Base-by-base conservation (phyloP, 2,113 vertebrate genomes). In the Tamias sibiricus region DNA sequence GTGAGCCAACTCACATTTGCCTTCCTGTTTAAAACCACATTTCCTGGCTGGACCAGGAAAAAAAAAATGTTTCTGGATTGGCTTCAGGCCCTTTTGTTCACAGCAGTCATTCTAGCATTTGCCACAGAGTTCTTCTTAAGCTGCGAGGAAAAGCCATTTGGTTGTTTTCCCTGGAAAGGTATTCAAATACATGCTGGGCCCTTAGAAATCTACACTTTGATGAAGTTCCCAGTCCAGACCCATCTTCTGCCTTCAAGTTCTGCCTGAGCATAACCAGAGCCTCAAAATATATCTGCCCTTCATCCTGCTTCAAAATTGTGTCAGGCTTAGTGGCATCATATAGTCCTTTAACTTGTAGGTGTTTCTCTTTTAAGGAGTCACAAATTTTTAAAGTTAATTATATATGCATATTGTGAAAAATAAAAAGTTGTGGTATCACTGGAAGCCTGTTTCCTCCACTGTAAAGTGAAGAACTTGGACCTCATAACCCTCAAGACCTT, bases 1-100 rank as follows among this genome's bases (percentile, higher is more conserved):
- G 59, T 37, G 68, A 86, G 97, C 96, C 96, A 97, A 83, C 37
- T 96, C 93, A 85, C 84, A 96, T 95, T 96, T 95, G 88, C 89
- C 72, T 96, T 94, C 95, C 83, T 88, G 52, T 96, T 95, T 87
- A 96, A 96, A 98, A 91, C 87, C 74, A 84, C 80, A 84, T 94
- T 96, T 97, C 86, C 96, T 97, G 97, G 93, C 95, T 97, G 66
- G 62, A 64, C 62, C 47, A 82, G 52, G 96, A 83, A 75, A 77
- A 54, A 90, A 90, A 93, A 59, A 72, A 66, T 94, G 69, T 96
- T 93, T 49, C 96, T 98, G 97, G 97, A 93, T 97, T 90, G 87
- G 57, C 90, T 97, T 97, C 95, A 96, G 96, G 37, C 80, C 16
- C 52, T 77, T 96, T 95, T 90, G 42, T 95, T 96, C 75, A 90